Evolutionary conservation across 2,888 invertebrate species (phyloP).

Genomic region (Chydorus sphaericus): DNA sequence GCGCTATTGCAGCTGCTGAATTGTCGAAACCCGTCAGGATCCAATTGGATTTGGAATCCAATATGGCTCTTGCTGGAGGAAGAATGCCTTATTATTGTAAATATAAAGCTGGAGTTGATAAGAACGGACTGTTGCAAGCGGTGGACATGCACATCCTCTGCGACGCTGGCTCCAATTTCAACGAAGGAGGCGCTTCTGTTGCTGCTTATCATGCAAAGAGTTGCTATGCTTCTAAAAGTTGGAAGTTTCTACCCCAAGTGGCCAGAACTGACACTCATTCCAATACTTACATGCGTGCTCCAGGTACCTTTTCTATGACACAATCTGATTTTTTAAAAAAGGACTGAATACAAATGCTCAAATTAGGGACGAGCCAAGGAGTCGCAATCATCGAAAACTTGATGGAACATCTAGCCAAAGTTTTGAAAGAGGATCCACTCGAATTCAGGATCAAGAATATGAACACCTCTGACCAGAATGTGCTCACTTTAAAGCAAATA

Average conservation of each 20-base stretch:
- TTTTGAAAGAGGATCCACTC: constrained; percentile 27
- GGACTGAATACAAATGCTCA: too few relatives aligned
- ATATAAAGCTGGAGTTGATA: constrained; percentile 39
- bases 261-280: constrained; percentile 48
- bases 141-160: constrained; percentile 37
- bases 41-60: constrained; percentile 51
- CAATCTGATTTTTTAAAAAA: too few relatives aligned
- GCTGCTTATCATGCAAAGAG: constrained; percentile 35
- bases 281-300: constrained; percentile 55
- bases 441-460: constrained; percentile 23
- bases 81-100: constrained; percentile 42
- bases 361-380: constrained; percentile 28
- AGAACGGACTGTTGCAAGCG: constrained; percentile 26
- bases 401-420: constrained; percentile 32
- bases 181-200: constrained; percentile 36
- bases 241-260: constrained; percentile 35
- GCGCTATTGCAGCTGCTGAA: constrained; percentile 50
- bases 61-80: constrained; percentile 54
- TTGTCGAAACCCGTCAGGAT: constrained; percentile 53
- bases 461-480: not conserved
- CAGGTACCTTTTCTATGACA: too few relatives aligned
- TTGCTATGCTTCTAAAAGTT: constrained; percentile 46
- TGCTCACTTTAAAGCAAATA: constrained; percentile 20
- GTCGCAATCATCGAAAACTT: constrained; percentile 31
- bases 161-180: constrained; percentile 34